Evolutionary conservation across 2,888 invertebrate genomes (phyloP).

Genomic region (Amorpha juglandis): DNA sequence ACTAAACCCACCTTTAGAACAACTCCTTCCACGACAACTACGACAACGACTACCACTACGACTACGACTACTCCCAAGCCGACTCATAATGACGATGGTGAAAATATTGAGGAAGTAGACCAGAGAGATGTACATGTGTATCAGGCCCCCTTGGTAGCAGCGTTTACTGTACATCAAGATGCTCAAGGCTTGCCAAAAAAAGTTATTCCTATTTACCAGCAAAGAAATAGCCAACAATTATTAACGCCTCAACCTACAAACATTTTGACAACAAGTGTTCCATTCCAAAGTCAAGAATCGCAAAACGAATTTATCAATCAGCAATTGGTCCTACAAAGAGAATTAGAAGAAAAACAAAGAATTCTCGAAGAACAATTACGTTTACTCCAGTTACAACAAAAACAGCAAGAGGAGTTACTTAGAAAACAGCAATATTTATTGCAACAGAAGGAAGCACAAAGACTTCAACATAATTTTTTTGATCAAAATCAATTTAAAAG

Average conservation of each 20-base stretch:
- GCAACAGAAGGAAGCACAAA: constrained; percentile 75
- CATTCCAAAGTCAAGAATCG: constrained; percentile 38
- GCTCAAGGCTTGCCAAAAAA: constrained; percentile 90
- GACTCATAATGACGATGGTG: constrained; percentile 88
- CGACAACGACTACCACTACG: constrained; percentile 77
- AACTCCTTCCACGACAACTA: constrained; percentile 49
- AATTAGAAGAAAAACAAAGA: constrained; percentile 87
- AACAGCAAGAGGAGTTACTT: constrained; percentile 88
- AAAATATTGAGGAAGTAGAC: constrained; percentile 87
- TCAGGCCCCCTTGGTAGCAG: constrained; percentile 91
- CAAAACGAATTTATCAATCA: constrained; percentile 65
- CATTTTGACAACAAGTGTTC: constrained; percentile 45
- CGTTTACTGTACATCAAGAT: constrained; percentile 94
- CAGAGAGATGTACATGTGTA: constrained; percentile 91
- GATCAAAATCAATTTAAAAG: constrained; percentile 49
- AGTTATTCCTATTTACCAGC: constrained; percentile 89
- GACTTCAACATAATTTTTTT: constrained; percentile 54
- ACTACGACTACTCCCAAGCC: constrained; percentile 86
- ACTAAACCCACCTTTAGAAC: constrained; percentile 32
- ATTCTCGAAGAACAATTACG: constrained; percentile 88
- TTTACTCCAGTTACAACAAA: constrained; percentile 86
- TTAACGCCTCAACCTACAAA: constrained; percentile 47
- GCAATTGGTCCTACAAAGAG: constrained; percentile 71
- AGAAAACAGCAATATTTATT: constrained; percentile 86
- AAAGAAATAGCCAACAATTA: constrained; percentile 55